phyloP scores from a whole-genome alignment of 2,888 invertebrate genomes.

The Drosophila atripex region DNA sequence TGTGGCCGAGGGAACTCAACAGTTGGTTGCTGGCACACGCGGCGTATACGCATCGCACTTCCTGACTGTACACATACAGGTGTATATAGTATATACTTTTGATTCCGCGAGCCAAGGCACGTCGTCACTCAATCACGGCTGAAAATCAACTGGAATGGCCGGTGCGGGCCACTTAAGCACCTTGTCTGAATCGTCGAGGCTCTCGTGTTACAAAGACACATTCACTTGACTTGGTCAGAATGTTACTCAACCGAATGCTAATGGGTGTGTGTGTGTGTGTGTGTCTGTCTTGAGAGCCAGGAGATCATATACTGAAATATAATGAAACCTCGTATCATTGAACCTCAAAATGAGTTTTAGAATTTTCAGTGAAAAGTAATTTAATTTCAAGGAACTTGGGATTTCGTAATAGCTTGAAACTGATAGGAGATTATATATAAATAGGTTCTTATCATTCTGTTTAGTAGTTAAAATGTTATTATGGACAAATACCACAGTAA shows the following conservation, averaged over 20 bases:
- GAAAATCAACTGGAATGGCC: conserved; percentile 40
- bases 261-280: not conserved
- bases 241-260: conserved; percentile 30
- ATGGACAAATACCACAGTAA: too few relatives aligned
- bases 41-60: conserved; percentile 56
- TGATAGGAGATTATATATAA: too few relatives aligned
- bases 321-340: not conserved
- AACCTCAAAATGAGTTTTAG: not conserved
- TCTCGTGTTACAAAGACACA: conserved; percentile 15
- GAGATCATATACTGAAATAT: not conserved
- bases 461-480: too few relatives aligned
- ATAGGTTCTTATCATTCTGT: too few relatives aligned
- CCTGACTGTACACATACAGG: not conserved
- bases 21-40: conserved; percentile 46
- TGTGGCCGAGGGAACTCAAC: conserved; percentile 48
- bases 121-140: conserved; percentile 57
- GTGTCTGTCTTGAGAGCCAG: not conserved
- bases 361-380: not conserved
- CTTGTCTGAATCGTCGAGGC: not conserved
- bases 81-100: not conserved
- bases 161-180: conserved; percentile 1
- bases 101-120: conserved; percentile 37
- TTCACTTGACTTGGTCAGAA: conserved; percentile 18
- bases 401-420: not conserved
- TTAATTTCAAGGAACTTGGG: not conserved